Evolutionary conservation across 2,888 invertebrate genomes (phyloP).

Genomic region (Troides oblongomaculatus): DNA sequence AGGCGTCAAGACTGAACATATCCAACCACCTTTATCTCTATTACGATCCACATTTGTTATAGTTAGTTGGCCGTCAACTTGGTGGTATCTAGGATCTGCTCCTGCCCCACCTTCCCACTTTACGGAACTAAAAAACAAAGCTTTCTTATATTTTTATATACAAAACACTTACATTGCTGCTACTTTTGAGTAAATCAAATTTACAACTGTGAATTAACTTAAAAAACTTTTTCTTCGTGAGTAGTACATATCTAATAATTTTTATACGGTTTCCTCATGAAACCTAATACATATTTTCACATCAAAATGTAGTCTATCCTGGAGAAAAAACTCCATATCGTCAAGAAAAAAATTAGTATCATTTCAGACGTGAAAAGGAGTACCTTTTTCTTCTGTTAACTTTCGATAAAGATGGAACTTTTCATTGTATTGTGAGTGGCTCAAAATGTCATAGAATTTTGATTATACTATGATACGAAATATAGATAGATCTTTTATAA

Average conservation of each 20-base stretch:
- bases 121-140: slow-evolving; percentile 73
- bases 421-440: too few species aligned
- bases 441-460: background rate
- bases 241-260: background rate
- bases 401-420: too few species aligned
- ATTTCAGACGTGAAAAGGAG: too few species aligned
- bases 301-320: background rate
- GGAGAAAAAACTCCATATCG: background rate
- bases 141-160: background rate
- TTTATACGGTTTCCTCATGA: background rate
- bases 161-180: background rate
- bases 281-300: background rate
- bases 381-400: too few species aligned
- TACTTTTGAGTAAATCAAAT: background rate
- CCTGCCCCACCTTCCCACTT: slow-evolving; percentile 83
- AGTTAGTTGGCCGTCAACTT: slow-evolving; percentile 80
- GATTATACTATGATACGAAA: background rate
- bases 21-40: slow-evolving; percentile 88
- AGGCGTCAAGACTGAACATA: slow-evolving; percentile 87
- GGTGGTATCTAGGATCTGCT: slow-evolving; percentile 74
- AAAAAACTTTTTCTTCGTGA: too few species aligned
- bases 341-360: background rate
- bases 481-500: background rate
- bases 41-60: slow-evolving; percentile 82
- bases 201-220: background rate